These are phyloP conservation scores for Clanis bilineata DNA, from an alignment of 2,888 invertebrate genomes.

Conservation along the genomic window DNA sequence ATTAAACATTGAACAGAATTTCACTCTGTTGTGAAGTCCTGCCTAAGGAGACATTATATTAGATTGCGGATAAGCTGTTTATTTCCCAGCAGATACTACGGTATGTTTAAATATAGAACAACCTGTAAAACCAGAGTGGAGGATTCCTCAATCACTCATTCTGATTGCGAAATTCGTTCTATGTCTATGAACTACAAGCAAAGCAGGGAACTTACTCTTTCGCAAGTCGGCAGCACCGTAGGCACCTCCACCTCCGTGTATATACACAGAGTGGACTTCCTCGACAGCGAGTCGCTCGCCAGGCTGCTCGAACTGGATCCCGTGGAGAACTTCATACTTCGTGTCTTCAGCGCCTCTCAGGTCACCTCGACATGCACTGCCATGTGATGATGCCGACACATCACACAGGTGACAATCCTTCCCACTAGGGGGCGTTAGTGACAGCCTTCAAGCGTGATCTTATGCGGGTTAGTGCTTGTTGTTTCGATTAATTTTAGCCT, in stretches of 20 bases:
- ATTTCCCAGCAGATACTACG: too few species aligned
- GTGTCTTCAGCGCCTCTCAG: conserved; percentile 55
- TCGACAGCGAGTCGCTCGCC: conserved; percentile 84
- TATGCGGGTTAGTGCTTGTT: conserved; percentile 37
- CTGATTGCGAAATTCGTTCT: too few species aligned
- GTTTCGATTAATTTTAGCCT: conserved; percentile 60
- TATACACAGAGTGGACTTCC: conserved; percentile 85
- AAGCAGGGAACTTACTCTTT: conserved; percentile 73
- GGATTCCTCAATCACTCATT: too few species aligned
- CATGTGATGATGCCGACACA: conserved; percentile 71
- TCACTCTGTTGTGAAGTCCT: not conserved
- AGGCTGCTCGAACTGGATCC: conserved; percentile 85
- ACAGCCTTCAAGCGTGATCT: conserved; percentile 23
- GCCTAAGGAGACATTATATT: too few species aligned
- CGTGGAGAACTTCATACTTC: conserved; percentile 84
- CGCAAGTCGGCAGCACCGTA: conserved; percentile 65
- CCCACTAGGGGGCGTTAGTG: conserved; percentile 29
- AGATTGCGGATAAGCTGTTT: too few species aligned
- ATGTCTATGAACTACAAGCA: too few species aligned
- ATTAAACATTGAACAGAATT: not conserved
- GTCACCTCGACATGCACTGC: conserved; percentile 72
- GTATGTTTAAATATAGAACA: too few species aligned
- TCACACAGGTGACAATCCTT: conserved; percentile 53
- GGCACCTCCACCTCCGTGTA: conserved; percentile 81
- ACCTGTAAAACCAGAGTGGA: too few species aligned